A percentile compares a stretch with the other conserved stretches of the same genome.
Evolutionary conservation across 2,113 vertebrate species (phyloP).

Genomic region (Hemiscyllium ocellatum): DNA sequence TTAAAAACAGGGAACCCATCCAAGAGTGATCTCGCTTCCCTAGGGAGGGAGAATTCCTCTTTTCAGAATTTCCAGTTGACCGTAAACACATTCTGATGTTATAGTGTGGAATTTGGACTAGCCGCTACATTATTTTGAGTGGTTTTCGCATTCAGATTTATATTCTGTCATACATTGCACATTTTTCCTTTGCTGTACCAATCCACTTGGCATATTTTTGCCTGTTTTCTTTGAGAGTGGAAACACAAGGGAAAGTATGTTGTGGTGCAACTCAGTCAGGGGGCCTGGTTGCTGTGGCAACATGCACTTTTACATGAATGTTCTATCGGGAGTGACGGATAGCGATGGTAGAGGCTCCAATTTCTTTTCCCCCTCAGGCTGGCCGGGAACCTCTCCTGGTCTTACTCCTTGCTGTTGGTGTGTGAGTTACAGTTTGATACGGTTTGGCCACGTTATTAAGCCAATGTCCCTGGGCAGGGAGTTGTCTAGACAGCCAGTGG

Average conservation of each 20-base stretch:
- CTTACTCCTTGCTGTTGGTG: no score
- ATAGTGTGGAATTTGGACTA: constrained; percentile 17
- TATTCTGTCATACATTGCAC: not conserved
- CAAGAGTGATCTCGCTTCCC: not conserved
- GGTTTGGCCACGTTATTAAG: no score
- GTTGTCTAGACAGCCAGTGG: no score
- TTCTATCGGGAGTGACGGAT: not conserved
- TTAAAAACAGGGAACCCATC: not conserved
- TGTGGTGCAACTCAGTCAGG: not conserved
- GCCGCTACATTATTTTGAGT: not conserved
- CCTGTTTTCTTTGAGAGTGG: not conserved
- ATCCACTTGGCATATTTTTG: not conserved
- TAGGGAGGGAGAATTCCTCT: not conserved
- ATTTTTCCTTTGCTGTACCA: not conserved
- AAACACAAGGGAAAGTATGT: not conserved
- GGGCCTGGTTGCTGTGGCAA: not conserved
- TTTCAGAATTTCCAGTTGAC: not conserved
- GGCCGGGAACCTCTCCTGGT: not conserved
- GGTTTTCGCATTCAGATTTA: not conserved
- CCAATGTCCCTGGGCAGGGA: no score
- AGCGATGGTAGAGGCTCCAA: not conserved
- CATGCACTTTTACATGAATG: not conserved
- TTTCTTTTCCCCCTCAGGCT: not conserved
- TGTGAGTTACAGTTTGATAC: no score
- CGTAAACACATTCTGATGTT: not conserved